Evolutionary conservation across 2,113 vertebrate genomes (phyloP).

Genomic region (Galbula dea): DNA sequence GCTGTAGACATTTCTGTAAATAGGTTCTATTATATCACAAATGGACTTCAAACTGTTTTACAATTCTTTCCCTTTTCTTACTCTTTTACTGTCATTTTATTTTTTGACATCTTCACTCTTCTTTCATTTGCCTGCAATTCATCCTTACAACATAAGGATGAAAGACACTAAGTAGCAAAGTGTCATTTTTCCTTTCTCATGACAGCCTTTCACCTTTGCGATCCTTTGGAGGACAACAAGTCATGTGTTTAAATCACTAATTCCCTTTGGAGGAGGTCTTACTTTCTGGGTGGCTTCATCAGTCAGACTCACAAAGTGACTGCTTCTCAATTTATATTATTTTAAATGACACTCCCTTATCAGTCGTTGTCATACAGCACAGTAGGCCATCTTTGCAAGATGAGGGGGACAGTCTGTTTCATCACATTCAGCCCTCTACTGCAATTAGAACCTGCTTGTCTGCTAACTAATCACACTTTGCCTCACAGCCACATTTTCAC

Average conservation of each 20-base stretch:
- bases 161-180: background rate
- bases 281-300: conserved; percentile 27
- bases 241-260: background rate
- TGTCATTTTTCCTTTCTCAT: background rate
- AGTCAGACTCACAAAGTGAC: background rate
- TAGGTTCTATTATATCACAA: background rate
- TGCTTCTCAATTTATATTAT: background rate
- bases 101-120: background rate
- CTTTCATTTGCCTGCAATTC: background rate
- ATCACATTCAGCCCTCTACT: background rate
- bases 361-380: background rate
- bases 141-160: background rate
- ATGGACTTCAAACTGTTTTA: background rate
- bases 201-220: background rate
- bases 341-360: background rate
- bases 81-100: background rate
- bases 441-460: conserved; percentile 9
- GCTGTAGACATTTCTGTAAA: background rate
- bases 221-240: background rate
- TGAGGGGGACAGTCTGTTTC: background rate
- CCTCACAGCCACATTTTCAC: background rate
- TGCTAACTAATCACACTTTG: background rate
- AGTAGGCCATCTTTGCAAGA: background rate
- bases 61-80: background rate
- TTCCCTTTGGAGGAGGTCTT: background rate